Base-by-base conservation (phyloP, 2,888 invertebrate species). In the Andrena trimmerana region DNA sequence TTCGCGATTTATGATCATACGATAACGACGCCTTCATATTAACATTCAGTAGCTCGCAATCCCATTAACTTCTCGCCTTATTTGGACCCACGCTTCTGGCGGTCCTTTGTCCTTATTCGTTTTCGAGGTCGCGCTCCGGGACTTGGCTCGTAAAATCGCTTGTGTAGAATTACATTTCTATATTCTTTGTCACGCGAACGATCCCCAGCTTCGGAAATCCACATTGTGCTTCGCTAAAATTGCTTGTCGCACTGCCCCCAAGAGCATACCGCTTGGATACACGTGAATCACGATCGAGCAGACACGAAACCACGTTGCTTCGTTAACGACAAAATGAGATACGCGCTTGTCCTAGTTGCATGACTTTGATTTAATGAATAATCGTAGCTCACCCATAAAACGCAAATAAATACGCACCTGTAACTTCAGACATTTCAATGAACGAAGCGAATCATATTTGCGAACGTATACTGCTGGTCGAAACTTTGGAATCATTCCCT, bases 1-100 rank as follows among this genome's bases (percentile, higher is more conserved):
- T 62, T 48, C 3, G n/a, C 48, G 48, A 72, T 63, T 71, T 63
- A 36, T 20, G 76, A 57, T 54, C 29, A 0, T 76, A 24, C 31
- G 59, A 76, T 65, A 65, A 57, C 52, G n/a, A 31, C 5, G 13
- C 16, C 27, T 54, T 13, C 16, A 4, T 36, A 66, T 73, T 52
- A 29, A 57, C n/a, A 54, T 73, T 71, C 59, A 10, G 5, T 27
- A 36, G 36, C 57, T 42, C 27, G 36, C 20, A 27, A 59, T 59
- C 36, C 33, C 42, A n/a, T 42, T 3, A 36, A 27, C 24, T 69
- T 59, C 27, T 31, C 33, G 5, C 27, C 4, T 27, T 5, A 5
- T 59, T 10, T 29, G 16, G 7, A 10, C n/a, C 27, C 13, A 4
- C 48, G 27, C 13, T 27, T 27, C 20, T 42, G 6, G 24, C 6